Evolutionary conservation across 2,113 vertebrate species (phyloP).

Genomic region (Cygnus buccinator): DNA sequence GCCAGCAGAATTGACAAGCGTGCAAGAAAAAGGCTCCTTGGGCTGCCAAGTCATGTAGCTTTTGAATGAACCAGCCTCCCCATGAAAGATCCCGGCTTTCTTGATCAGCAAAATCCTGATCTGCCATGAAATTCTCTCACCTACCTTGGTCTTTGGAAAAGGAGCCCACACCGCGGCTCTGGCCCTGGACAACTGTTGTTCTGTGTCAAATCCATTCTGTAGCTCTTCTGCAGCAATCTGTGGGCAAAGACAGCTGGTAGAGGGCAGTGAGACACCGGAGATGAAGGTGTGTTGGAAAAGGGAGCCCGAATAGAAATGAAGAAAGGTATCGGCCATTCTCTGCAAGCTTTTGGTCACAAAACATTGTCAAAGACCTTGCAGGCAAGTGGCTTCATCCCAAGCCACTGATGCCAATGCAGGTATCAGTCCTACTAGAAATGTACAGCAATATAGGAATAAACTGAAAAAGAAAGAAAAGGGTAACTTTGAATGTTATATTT

Average conservation of each 20-base stretch:
- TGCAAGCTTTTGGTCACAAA: not conserved
- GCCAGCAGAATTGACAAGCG: not conserved
- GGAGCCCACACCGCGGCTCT: not conserved
- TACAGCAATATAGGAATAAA: not conserved
- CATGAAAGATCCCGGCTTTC: not conserved
- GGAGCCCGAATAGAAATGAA: not conserved
- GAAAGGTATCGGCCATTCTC: not conserved
- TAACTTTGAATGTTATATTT: not conserved
- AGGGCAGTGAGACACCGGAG: not conserved
- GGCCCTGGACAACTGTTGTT: not conserved
- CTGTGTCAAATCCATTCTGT: not conserved
- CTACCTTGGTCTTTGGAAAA: not conserved
- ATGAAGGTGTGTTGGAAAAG: not conserved
- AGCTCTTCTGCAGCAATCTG: not conserved
- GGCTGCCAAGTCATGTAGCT: slow-evolving; percentile 37
- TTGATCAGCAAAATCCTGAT: not conserved
- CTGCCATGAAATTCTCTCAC: not conserved
- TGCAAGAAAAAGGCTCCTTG: not conserved
- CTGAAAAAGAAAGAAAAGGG: not conserved
- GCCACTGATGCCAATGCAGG: not conserved
- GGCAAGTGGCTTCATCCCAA: not conserved
- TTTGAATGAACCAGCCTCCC: not conserved
- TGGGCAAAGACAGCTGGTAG: not conserved
- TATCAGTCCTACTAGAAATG: not conserved
- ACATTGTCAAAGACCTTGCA: not conserved